phyloP scores from a whole-genome alignment of 2,888 invertebrate genomes.

The Pterobdella sp. region DNA sequence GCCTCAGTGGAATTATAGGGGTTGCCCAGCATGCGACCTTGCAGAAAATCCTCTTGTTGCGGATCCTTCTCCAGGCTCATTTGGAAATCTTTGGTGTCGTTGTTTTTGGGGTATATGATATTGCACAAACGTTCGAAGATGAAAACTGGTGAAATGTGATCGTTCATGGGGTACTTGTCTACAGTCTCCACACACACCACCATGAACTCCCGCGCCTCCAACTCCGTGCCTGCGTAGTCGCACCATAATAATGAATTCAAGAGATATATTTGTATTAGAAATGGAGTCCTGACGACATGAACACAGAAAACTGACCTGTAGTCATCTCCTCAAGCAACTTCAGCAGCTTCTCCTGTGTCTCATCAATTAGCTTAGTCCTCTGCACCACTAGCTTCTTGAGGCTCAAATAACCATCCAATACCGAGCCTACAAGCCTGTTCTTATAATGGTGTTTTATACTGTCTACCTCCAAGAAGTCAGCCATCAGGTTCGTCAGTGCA shows the following conservation, averaged over 20 bases:
- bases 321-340: slow-evolving; percentile 92
- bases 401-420: slow-evolving; percentile 85
- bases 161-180: slow-evolving; percentile 74
- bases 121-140: slow-evolving; percentile 93
- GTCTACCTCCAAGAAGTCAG: slow-evolving; percentile 77
- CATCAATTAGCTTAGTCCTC: slow-evolving; percentile 85
- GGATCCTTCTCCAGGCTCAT: slow-evolving; percentile 93
- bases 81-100: slow-evolving; percentile 91
- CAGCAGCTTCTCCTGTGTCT: slow-evolving; percentile 86
- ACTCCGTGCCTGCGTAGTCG: slow-evolving; percentile 66
- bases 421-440: slow-evolving; percentile 75
- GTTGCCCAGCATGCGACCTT: slow-evolving; percentile 94
- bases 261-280: background rate
- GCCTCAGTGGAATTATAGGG: slow-evolving; percentile 89
- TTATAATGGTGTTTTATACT: slow-evolving; percentile 83
- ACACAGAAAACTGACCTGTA: slow-evolving; percentile 58
- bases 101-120: slow-evolving; percentile 72
- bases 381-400: slow-evolving; percentile 83
- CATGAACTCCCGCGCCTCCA: slow-evolving; percentile 94
- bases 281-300: background rate
- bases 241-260: background rate
- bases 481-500: slow-evolving; percentile 57
- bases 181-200: slow-evolving; percentile 91
- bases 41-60: slow-evolving; percentile 95
- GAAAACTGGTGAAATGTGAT: slow-evolving; percentile 90